Evolutionary conservation across 2,888 invertebrate genomes (phyloP), one percentile per base, ranked within the genome.

Genomic region (Trilocha varians): DNA sequence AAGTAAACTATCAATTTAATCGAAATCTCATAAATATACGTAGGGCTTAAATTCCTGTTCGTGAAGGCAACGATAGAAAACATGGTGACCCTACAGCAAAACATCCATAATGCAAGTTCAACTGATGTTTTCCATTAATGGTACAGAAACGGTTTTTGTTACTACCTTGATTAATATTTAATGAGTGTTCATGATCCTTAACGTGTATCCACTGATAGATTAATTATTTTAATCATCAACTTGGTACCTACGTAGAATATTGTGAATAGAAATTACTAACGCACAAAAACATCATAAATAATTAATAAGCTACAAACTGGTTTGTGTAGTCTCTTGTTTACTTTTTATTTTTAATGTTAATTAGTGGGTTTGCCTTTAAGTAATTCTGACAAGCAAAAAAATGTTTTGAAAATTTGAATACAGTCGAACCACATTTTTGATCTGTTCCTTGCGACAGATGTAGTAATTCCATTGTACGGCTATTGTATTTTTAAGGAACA

Each of bases 101-200:
- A 52, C 63, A 70, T 67, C 65, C 66, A 69, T 71, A 75, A 73
- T 66, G 62, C 67, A 66, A 66, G 62, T 55, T 47, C 55, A 51
- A 55, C 62, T 53, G 64, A 64, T 67, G 68, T 70, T 65, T 62
- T 55, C 65, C 66, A 65, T 69, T 73, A 72, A 75, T 70, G 64
- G 66, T 62, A 65, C 65, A 58, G 57, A 55, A 56, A 60, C 55
- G 52, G 62, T 78, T 78, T 78, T 80, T 78, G 65, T 70, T 52
- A 63, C 65, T 57, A 70, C 65, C 67, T 72, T 79, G 78, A 82
- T 80, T 77, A 77, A 70, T 71, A 73, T 65, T 73, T 71, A 72
- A 78, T 73, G 64, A 60, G 66, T 69, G 70, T 71, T 67, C 66
- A 66, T 66, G 68, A 59, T 62, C 59, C 56, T 56, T 62, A 70